Percentiles rank a stretch among this genome's conserved stretches.
These are phyloP conservation scores for Liparis tanakae DNA, from an alignment of 2,797 vertebrate species.

Conservation along the genomic window DNA sequence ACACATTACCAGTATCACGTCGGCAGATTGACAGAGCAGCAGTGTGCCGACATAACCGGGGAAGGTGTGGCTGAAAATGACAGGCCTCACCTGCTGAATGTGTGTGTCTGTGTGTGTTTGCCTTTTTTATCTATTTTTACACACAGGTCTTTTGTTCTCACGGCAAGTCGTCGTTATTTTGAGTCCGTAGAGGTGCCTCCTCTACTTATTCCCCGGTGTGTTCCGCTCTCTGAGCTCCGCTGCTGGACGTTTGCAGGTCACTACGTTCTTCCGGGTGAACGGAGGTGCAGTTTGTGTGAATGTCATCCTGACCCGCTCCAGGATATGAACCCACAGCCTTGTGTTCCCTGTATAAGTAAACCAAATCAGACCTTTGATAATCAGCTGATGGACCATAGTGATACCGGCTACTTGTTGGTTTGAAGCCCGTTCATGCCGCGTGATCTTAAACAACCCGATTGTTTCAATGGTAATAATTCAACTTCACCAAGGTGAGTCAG, in stretches of 20 bases:
- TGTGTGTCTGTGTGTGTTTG: background rate
- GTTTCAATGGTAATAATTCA: constrained; percentile 7
- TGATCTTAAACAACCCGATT: constrained; percentile 7
- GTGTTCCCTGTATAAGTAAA: constrained; percentile 8
- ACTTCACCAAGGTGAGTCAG: constrained; percentile 19
- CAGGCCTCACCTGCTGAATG: constrained; percentile 44
- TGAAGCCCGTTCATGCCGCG: background rate
- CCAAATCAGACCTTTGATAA: constrained; percentile 16
- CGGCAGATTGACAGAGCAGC: constrained; percentile 35
- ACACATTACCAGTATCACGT: constrained; percentile 33
- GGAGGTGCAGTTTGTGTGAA: constrained; percentile 9
- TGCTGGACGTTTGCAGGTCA: constrained; percentile 24
- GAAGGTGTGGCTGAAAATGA: constrained; percentile 60
- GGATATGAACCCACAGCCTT: constrained; percentile 28
- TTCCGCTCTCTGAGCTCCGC: background rate
- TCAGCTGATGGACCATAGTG: background rate
- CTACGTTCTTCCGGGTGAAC: constrained; percentile 23
- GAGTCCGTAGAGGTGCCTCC: background rate
- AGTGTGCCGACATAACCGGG: constrained; percentile 49
- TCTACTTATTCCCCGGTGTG: background rate
- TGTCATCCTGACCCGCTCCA: constrained; percentile 18
- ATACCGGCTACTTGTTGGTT: constrained; percentile 6
- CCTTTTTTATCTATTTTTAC: background rate
- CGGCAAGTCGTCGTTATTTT: background rate
- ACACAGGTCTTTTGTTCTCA: background rate